A percentile compares a stretch with the other conserved stretches of the same genome.
Conservation (phyloP, 2,797 vertebrate genomes). For the Nothura maculosa region DNA sequence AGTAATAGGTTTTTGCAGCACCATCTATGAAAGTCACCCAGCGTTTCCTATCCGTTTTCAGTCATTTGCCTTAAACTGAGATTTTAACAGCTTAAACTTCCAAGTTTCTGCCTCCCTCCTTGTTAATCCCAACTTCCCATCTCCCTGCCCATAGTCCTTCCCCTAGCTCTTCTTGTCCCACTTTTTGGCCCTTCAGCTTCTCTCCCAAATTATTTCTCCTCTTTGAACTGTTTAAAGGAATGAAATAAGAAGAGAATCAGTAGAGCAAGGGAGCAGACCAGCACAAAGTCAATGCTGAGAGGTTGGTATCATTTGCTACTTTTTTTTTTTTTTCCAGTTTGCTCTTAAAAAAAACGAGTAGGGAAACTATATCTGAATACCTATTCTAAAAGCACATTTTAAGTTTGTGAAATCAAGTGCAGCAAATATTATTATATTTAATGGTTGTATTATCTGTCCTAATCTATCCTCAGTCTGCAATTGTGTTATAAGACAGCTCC, state of each 20-base stretch:
- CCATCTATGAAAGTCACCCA: not conserved
- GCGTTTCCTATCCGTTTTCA: not conserved
- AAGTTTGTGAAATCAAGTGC: not conserved
- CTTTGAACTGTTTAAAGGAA: not conserved
- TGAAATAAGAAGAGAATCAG: not conserved
- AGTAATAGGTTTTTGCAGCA: not conserved
- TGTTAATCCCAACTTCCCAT: not conserved
- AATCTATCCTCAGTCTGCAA: not conserved
- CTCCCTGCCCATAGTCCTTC: not conserved
- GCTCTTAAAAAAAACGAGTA: not conserved
- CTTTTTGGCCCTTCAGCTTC: not conserved
- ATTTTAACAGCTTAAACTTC: not conserved
- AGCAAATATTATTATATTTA: not conserved
- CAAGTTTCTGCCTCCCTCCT: not conserved
- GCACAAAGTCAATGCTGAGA: not conserved
- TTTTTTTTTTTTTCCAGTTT: not conserved
- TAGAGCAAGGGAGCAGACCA: not conserved
- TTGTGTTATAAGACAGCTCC: not conserved
- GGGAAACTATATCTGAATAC: not conserved
- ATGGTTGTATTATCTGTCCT: not conserved
- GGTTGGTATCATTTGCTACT: not conserved
- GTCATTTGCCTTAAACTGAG: not conserved
- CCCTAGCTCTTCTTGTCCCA: not conserved
- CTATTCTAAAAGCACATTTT: not conserved
- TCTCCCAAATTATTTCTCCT: not conserved